These are phyloP conservation scores for Tragelaphus eurycerus DNA, from an alignment of 2,797 vertebrate species.

Conservation along the genomic window DNA sequence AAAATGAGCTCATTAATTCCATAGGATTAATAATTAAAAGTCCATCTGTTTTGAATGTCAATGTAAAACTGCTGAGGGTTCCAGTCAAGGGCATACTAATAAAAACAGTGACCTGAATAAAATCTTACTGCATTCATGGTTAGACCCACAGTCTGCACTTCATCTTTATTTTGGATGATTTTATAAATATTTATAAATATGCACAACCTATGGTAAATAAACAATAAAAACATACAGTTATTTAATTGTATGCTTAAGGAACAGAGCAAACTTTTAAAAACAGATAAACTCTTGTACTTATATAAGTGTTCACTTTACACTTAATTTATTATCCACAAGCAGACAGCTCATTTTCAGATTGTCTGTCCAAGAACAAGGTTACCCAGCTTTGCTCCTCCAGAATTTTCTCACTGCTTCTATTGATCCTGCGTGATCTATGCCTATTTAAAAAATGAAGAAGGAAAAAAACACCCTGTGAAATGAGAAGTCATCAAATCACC, in stretches of 20 bases:
- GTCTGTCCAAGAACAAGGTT: neutral
- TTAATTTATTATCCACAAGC: neutral
- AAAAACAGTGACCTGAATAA: conserved; percentile 39
- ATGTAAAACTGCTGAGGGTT: conserved; percentile 39
- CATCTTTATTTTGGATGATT: conserved; percentile 19
- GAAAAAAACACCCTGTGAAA: neutral
- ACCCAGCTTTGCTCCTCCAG: neutral
- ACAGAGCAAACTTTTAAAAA: neutral
- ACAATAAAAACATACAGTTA: neutral
- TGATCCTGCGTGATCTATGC: neutral
- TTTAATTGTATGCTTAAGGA: neutral
- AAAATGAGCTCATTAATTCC: conserved; percentile 58
- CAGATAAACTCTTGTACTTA: neutral
- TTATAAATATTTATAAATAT: conserved; percentile 32
- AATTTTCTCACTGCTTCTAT: neutral
- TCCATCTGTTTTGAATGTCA: conserved; percentile 56
- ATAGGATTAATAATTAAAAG: conserved; percentile 64
- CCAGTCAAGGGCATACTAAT: conserved; percentile 24
- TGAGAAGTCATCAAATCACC: neutral
- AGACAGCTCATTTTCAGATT: neutral
- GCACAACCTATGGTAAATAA: conserved; percentile 9
- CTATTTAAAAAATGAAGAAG: neutral
- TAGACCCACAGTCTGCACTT: neutral
- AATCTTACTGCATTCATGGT: neutral
- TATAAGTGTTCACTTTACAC: neutral